These are phyloP conservation scores for Orthonevra nobilis DNA, from an alignment of 2,888 invertebrate species.

Conservation along the genomic window DNA sequence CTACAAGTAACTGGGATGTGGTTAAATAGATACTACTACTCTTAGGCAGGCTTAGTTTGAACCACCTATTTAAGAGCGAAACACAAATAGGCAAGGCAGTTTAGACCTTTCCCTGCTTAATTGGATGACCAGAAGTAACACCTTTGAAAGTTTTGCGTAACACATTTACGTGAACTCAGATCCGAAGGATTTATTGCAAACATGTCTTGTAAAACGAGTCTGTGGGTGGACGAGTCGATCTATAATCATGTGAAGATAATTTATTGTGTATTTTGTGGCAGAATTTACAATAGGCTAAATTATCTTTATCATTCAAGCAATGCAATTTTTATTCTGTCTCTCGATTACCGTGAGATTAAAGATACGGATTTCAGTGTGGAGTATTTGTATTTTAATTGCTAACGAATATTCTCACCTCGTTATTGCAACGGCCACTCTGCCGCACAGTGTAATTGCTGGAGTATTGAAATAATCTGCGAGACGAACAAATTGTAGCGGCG, in stretches of 20 bases:
- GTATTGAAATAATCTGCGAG: constrained; percentile 14
- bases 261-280: no score
- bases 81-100: background rate
- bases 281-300: no score
- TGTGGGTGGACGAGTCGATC: no score
- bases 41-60: background rate
- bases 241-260: no score
- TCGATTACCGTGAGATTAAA: constrained; percentile 52
- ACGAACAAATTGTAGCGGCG: constrained; percentile 44
- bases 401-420: constrained; percentile 67
- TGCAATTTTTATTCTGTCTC: constrained; percentile 16
- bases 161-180: no score
- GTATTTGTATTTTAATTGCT: constrained; percentile 56
- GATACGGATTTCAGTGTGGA: constrained; percentile 20
- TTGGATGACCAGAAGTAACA: constrained; percentile 6
- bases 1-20: background rate
- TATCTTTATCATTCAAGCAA: no score
- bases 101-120: constrained; percentile 23
- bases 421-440: constrained; percentile 12
- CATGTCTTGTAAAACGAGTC: no score
- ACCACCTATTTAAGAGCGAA: no score
- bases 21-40: background rate
- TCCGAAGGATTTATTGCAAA: no score
- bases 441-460: constrained; percentile 4
- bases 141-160: background rate